Percentiles rank a stretch among this genome's conserved stretches.
These are phyloP conservation scores for Heteropelma amictum DNA, from an alignment of 2,888 invertebrate genomes.

Conservation along the genomic window DNA sequence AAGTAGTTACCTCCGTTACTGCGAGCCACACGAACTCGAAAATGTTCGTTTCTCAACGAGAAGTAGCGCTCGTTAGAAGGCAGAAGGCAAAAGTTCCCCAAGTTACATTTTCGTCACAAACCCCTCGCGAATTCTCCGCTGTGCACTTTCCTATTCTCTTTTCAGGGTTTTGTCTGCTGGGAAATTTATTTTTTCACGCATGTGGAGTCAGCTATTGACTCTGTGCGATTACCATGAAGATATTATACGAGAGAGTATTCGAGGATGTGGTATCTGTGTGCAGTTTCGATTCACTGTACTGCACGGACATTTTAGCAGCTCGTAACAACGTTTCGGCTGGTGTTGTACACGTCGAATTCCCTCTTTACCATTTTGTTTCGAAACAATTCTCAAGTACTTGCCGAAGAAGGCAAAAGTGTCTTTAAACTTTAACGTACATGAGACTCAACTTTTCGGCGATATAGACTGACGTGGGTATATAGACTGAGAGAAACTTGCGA, in stretches of 20 bases:
- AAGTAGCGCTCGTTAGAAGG: neutral
- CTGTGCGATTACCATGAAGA: too few species aligned
- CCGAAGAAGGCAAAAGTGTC: conserved; percentile 41
- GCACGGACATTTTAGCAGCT: conserved; percentile 4
- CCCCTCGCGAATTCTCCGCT: neutral
- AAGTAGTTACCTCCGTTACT: too few species aligned
- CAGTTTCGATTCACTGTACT: neutral
- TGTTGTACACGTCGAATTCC: conserved; percentile 9
- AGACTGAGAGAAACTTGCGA: neutral
- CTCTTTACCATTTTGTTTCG: neutral
- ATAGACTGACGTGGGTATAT: neutral
- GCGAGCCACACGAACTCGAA: neutral
- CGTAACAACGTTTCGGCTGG: conserved; percentile 11
- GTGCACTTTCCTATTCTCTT: neutral
- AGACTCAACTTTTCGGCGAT: neutral
- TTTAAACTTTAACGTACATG: conserved; percentile 36
- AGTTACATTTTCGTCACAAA: conserved; percentile 42
- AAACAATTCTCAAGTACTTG: conserved; percentile 34
- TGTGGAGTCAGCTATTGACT: too few species aligned
- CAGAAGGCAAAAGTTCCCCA: conserved; percentile 9
- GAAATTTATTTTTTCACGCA: too few species aligned
- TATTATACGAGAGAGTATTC: neutral
- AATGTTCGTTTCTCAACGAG: neutral
- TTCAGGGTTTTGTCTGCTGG: too few species aligned
- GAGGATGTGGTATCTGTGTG: too few species aligned